phyloP scores from a whole-genome alignment of 37 sponge, comb jelly and placozoan species.

The Cladorhizidae sp. region DNA sequence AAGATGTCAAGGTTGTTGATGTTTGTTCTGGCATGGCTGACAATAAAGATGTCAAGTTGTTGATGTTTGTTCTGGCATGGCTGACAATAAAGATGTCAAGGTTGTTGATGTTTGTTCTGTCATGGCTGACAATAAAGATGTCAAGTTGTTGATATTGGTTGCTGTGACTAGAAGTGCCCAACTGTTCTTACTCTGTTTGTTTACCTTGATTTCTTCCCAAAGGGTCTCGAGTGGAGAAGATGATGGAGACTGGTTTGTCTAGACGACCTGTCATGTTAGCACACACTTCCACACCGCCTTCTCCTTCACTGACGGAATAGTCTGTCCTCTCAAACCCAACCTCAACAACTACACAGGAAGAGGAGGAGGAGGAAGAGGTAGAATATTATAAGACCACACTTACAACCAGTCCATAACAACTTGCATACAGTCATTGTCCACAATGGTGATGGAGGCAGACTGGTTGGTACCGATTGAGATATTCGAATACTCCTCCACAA shows the following conservation, averaged over 20 bases:
- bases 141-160: too few species aligned
- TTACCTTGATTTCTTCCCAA: neutral
- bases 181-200: too few species aligned
- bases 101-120: too few species aligned
- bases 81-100: too few species aligned
- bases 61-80: too few species aligned
- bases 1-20: too few species aligned
- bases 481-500: neutral
- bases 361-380: neutral
- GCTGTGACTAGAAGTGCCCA: too few species aligned
- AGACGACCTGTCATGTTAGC: slow-evolving; percentile 3
- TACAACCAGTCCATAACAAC: neutral
- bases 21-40: too few species aligned
- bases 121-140: too few species aligned
- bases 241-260: slow-evolving; percentile 1
- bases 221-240: neutral
- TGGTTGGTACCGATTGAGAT: neutral
- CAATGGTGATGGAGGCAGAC: slow-evolving; percentile 6
- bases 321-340: slow-evolving; percentile 17
- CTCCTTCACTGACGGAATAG: slow-evolving; percentile 6
- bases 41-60: too few species aligned
- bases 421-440: slow-evolving; percentile 44
- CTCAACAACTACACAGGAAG: neutral
- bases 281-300: slow-evolving; percentile 1
- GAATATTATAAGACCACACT: neutral